Evolutionary conservation across 2,113 vertebrate genomes (phyloP).

Genomic region (Ifrita kowaldi): DNA sequence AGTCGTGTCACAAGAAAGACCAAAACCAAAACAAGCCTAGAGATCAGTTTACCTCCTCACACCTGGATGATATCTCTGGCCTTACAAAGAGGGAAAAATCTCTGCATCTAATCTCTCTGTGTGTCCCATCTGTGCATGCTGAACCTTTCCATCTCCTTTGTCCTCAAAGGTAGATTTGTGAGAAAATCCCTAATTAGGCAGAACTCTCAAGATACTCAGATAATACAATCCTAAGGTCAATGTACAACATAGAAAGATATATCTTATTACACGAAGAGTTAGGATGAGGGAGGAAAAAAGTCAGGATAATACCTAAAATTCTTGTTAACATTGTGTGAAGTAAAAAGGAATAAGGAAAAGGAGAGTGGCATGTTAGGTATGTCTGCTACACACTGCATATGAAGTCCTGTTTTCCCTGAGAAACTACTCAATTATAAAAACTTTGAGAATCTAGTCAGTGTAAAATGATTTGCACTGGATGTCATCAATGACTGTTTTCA

Average conservation of each 20-base stretch:
- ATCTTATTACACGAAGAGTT: neutral
- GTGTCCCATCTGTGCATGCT: neutral
- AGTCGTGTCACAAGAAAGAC: neutral
- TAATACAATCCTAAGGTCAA: neutral
- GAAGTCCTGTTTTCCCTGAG: neutral
- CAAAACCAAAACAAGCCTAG: neutral
- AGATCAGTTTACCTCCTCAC: neutral
- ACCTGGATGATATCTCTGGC: neutral
- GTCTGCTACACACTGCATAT: neutral
- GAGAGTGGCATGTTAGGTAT: neutral
- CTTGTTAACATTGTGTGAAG: neutral
- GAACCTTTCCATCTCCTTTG: neutral
- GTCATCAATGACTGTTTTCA: neutral
- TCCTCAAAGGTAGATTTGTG: neutral
- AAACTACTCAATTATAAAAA: neutral
- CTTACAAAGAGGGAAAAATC: neutral
- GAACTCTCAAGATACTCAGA: neutral
- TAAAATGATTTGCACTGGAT: neutral
- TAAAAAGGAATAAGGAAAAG: neutral
- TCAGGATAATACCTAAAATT: neutral
- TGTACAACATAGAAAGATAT: neutral
- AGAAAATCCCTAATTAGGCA: neutral
- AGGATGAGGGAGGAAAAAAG: neutral
- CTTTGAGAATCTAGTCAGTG: neutral
- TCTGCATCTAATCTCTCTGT: neutral